A percentile compares a stretch with the other conserved stretches of the same genome.
These are phyloP conservation scores for Phrynosoma blainvillii DNA, from an alignment of 2,113 vertebrate species.

Conservation along the genomic window DNA sequence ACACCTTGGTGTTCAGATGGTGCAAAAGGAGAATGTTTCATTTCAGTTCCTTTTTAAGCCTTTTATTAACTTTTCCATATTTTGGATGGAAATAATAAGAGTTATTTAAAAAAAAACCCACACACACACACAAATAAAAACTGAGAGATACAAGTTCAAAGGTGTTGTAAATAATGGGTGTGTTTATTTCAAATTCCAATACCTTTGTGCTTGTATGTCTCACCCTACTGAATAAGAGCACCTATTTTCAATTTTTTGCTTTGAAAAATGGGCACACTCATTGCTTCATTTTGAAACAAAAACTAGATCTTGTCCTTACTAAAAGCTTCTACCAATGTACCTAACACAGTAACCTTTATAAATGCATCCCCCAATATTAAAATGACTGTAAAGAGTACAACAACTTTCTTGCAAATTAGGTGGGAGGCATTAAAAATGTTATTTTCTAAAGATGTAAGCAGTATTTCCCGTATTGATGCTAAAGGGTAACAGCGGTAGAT, in stretches of 20 bases:
- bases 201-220: neutral
- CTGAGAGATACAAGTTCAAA: too few species aligned
- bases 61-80: too few species aligned
- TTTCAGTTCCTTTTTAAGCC: too few species aligned
- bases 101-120: too few species aligned
- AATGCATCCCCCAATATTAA: neutral
- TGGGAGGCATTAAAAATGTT: neutral
- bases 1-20: too few species aligned
- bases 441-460: neutral
- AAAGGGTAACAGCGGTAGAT: fast-evolving
- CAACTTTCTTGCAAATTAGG: neutral
- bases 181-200: too few species aligned
- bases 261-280: neutral
- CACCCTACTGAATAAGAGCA: neutral
- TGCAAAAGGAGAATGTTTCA: too few species aligned
- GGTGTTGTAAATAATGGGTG: too few species aligned
- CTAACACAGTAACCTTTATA: neutral
- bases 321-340: neutral
- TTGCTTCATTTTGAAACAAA: neutral
- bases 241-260: neutral
- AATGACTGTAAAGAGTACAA: neutral
- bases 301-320: neutral
- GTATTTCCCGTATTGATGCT: neutral
- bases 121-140: too few species aligned
- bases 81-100: too few species aligned